phyloP scores from a whole-genome alignment of 2,113 vertebrate species.

The Ammospiza nelsoni region DNA sequence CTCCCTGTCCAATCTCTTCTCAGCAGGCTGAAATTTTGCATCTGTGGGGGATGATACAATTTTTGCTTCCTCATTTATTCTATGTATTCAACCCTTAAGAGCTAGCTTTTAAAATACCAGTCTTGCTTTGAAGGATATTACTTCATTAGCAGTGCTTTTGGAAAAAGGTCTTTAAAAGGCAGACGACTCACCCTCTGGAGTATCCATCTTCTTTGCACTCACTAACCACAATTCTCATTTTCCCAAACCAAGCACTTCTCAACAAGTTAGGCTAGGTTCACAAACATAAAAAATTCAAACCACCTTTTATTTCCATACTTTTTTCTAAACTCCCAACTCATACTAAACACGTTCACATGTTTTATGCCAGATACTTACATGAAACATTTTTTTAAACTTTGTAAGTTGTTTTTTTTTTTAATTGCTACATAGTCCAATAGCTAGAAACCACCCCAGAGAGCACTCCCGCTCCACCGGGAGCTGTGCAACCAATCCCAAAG shows the following conservation, averaged over 20 bases:
- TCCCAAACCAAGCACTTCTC: conserved; percentile 40
- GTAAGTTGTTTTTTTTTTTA: background rate
- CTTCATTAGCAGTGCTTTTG: conserved; percentile 43
- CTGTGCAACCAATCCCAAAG: background rate
- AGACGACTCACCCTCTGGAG: background rate
- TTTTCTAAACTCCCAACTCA: background rate
- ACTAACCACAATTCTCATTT: conserved; percentile 31
- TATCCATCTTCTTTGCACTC: background rate
- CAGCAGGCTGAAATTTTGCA: background rate
- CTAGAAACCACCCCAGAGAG: background rate
- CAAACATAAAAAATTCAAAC: conserved; percentile 14
- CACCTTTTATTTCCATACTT: background rate
- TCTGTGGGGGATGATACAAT: conserved; percentile 32
- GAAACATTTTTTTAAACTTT: background rate
- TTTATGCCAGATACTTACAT: background rate
- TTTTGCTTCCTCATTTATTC: conserved; percentile 54
- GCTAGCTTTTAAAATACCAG: conserved; percentile 25
- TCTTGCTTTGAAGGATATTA: conserved; percentile 48
- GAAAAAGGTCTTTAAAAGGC: conserved; percentile 42
- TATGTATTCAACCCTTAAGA: conserved; percentile 29
- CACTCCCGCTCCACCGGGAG: background rate
- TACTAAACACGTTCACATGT: conserved; percentile 17
- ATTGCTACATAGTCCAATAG: background rate
- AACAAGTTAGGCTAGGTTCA: conserved; percentile 27
- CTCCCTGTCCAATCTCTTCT: conserved; percentile 27